Conservation (phyloP, 2,797 vertebrate species). For the Aldrovandia affinis region DNA sequence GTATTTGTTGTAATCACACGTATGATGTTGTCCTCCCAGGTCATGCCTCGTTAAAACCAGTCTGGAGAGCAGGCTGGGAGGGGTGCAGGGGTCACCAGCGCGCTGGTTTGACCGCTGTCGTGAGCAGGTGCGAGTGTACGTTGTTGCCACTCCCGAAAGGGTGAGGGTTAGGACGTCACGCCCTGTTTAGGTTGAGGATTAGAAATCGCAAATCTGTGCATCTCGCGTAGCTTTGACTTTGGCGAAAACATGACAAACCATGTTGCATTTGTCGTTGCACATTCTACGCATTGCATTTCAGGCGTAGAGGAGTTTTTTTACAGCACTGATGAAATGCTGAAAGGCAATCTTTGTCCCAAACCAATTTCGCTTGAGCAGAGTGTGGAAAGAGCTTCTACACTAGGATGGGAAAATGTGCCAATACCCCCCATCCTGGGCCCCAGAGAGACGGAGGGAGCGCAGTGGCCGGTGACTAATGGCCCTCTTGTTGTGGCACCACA, state of each 20-base stretch:
- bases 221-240: no score
- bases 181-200: background rate
- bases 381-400: background rate
- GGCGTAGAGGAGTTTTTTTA: background rate
- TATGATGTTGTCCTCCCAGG: background rate
- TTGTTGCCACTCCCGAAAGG: background rate
- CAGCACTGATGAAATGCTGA: background rate
- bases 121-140: background rate
- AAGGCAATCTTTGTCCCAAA: background rate
- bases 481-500: constrained; percentile 27
- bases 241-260: no score
- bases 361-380: background rate
- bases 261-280: background rate
- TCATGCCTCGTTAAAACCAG: background rate
- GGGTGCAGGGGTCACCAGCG: background rate
- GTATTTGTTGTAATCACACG: background rate
- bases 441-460: constrained; percentile 29
- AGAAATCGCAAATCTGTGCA: no score
- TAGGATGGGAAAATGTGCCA: constrained; percentile 14
- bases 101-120: background rate
- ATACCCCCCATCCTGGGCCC: constrained; percentile 29
- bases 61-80: background rate
- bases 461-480: constrained; percentile 32
- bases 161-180: no score
- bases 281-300: background rate